Percentiles rank a stretch among this genome's conserved stretches.
Conservation (phyloP, 2,797 vertebrate genomes). For the Lycodopsis pacificus region DNA sequence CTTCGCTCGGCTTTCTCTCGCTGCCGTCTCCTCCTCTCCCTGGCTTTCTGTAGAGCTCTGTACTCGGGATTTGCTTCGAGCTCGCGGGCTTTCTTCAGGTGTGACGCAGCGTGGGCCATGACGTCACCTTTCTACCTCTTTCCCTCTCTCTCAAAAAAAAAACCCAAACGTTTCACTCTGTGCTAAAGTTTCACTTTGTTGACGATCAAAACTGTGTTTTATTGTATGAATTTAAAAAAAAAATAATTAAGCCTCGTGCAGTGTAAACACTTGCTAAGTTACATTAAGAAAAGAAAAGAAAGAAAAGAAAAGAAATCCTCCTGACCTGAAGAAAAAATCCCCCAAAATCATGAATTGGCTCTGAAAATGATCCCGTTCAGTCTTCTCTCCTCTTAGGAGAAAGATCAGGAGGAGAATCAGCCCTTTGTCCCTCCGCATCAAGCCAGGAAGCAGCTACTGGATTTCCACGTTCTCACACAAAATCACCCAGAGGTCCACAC, state of each 20-base stretch:
- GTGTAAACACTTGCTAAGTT: not conserved
- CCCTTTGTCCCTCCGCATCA: not conserved
- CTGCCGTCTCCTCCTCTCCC: slow-evolving; percentile 77
- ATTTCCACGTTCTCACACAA: slow-evolving; percentile 20
- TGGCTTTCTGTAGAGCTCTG: slow-evolving; percentile 79
- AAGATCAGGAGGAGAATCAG: not conserved
- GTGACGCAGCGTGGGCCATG: slow-evolving; percentile 85
- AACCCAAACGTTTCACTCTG: not conserved
- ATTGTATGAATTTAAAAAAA: not conserved
- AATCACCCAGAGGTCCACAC: slow-evolving; percentile 6
- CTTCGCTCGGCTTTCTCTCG: slow-evolving; percentile 78
- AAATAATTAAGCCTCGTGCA: not conserved
- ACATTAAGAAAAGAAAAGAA: too few species aligned
- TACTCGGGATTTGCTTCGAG: slow-evolving; percentile 80
- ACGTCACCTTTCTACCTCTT: slow-evolving; percentile 5
- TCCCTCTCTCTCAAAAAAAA: slow-evolving; percentile 6
- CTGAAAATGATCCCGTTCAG: slow-evolving; percentile 11
- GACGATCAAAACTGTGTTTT: not conserved
- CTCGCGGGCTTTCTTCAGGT: slow-evolving; percentile 84
- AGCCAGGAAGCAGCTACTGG: not conserved
- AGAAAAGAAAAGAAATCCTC: not conserved
- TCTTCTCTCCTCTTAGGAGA: not conserved
- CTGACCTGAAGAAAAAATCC: not conserved
- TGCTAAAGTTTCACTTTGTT: not conserved
- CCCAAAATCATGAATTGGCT: not conserved